phyloP scores from a whole-genome alignment of 2,113 vertebrate species.

The Brachyhypopomus gauderio region DNA sequence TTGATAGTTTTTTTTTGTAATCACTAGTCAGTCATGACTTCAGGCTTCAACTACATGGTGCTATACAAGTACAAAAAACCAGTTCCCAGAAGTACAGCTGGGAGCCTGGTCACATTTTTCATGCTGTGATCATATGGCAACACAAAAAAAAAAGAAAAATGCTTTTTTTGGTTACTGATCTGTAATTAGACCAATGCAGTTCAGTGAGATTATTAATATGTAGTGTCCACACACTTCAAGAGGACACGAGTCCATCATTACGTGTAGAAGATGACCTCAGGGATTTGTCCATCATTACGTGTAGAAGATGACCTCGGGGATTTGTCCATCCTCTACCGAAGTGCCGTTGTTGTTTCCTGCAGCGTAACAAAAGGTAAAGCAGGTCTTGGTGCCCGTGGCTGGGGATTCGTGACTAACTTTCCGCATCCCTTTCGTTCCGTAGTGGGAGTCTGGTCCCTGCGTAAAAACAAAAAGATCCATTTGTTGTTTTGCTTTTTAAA shows the following conservation, averaged over 20 bases:
- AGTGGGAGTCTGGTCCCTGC: conserved; percentile 87
- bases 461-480: background rate
- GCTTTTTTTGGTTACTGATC: conserved; percentile 46
- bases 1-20: background rate
- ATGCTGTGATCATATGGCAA: conserved; percentile 37
- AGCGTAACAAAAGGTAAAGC: conserved; percentile 88
- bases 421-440: conserved; percentile 87
- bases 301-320: conserved; percentile 91
- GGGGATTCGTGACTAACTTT: conserved; percentile 88
- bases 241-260: conserved; percentile 64
- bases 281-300: conserved; percentile 83
- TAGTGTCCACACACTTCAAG: conserved; percentile 46
- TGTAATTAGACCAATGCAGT: conserved; percentile 33
- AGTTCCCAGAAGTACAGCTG: conserved; percentile 38
- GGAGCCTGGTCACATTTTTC: conserved; percentile 36
- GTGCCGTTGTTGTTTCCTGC: conserved; percentile 91
- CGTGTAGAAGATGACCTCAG: conserved; percentile 92
- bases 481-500: background rate
- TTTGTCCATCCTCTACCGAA: conserved; percentile 88
- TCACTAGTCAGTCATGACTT: conserved; percentile 23
- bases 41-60: conserved; percentile 38
- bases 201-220: conserved; percentile 56
- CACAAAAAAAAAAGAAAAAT: conserved; percentile 30
- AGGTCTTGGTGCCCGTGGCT: conserved; percentile 84
- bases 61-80: conserved; percentile 45